Evolutionary conservation across 92 coral and sea anemone genomes (phyloP).

Genomic region (Siderastrea radians): DNA sequence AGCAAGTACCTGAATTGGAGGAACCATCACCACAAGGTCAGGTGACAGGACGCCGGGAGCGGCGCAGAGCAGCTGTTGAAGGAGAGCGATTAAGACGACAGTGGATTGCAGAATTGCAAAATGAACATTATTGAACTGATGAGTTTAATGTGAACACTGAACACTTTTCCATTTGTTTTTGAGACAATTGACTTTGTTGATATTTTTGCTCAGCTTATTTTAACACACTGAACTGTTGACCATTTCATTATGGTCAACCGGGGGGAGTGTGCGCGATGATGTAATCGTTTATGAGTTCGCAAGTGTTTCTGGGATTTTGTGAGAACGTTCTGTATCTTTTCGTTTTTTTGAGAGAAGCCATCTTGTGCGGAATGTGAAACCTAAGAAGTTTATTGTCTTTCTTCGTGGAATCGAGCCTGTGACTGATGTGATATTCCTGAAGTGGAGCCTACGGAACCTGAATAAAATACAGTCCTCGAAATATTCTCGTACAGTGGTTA

Average conservation of each 20-base stretch:
- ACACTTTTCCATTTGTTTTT: not conserved
- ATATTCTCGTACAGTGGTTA: too few relatives aligned
- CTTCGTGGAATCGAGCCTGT: too few relatives aligned
- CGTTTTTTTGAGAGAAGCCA: too few relatives aligned
- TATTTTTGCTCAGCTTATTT: not conserved
- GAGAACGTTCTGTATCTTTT: too few relatives aligned
- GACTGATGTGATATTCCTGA: too few relatives aligned
- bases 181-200: not conserved
- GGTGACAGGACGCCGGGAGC: not conserved
- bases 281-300: too few relatives aligned
- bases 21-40: not conserved
- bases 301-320: too few relatives aligned
- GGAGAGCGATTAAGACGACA: constrained; percentile 2
- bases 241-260: not conserved
- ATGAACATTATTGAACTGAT: not conserved
- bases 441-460: too few relatives aligned
- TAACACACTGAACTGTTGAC: not conserved
- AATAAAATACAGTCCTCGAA: too few relatives aligned
- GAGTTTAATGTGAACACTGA: not conserved
- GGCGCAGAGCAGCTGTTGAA: not conserved
- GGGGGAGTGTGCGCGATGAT: not conserved
- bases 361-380: too few relatives aligned
- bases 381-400: too few relatives aligned
- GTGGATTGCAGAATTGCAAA: constrained; percentile 8
- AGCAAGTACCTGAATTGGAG: not conserved